These are phyloP conservation scores for Agrenia bidenticulata DNA, from an alignment of 2,888 invertebrate species.

Conservation along the genomic window DNA sequence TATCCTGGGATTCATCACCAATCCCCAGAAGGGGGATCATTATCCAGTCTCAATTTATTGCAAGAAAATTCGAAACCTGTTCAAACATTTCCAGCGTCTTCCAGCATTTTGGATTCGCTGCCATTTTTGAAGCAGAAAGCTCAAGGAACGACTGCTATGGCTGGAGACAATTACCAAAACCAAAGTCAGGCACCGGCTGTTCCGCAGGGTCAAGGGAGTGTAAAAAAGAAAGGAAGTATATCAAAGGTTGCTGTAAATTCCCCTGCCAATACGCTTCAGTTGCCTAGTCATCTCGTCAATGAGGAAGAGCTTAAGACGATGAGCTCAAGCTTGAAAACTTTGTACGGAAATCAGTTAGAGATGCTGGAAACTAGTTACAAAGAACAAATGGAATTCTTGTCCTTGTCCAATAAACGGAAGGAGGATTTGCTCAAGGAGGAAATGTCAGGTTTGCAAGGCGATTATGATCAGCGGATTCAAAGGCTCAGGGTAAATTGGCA, in stretches of 20 bases:
- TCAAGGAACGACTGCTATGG: background rate
- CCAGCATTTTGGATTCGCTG: background rate
- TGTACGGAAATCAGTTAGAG: conserved; percentile 49
- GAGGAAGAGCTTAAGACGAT: conserved; percentile 51
- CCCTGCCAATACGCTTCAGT: conserved; percentile 31
- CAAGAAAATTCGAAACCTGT: background rate
- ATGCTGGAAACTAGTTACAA: conserved; percentile 47
- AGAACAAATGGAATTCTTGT: conserved; percentile 45
- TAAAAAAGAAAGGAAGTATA: conserved; percentile 16
- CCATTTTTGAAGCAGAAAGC: background rate
- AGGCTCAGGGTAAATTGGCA: conserved; percentile 37
- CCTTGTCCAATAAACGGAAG: conserved; percentile 56
- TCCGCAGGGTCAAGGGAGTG: conserved; percentile 14
- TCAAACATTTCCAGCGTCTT: background rate
- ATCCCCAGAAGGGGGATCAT: no score
- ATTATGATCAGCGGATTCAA: conserved; percentile 45
- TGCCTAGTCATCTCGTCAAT: conserved; percentile 49
- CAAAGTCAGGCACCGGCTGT: background rate
- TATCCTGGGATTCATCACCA: no score
- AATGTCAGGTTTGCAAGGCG: conserved; percentile 56
- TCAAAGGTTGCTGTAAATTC: background rate
- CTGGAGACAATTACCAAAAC: background rate
- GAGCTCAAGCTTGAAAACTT: conserved; percentile 44
- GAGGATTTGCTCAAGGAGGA: conserved; percentile 66
- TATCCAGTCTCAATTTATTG: background rate